Evolutionary conservation across 2,888 invertebrate species (phyloP).

Genomic region (Pristionchus japonicus): DNA sequence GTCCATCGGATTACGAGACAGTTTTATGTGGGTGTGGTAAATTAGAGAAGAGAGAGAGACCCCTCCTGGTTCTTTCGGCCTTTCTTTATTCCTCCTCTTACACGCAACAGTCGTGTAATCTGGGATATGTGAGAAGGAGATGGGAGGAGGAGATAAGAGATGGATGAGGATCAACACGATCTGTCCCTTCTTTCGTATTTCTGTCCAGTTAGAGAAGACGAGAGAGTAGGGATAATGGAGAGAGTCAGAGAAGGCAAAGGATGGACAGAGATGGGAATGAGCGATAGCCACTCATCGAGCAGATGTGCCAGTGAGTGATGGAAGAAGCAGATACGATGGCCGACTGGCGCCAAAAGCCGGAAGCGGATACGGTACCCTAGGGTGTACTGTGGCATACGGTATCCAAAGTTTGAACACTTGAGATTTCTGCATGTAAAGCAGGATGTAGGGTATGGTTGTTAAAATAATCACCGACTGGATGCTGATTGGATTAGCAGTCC

Average conservation of each 20-base stretch:
- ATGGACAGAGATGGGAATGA: neutral
- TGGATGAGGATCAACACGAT: neutral
- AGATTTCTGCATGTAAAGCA: too few relatives aligned
- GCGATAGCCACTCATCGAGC: neutral
- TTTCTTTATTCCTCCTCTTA: neutral
- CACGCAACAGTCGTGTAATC: neutral
- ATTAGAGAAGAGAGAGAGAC: neutral
- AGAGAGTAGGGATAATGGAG: too few relatives aligned
- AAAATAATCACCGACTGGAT: too few relatives aligned
- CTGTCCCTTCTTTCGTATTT: too few relatives aligned
- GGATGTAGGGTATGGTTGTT: too few relatives aligned
- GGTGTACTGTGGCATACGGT: neutral
- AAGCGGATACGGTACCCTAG: neutral
- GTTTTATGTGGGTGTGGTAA: neutral
- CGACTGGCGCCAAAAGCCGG: neutral
- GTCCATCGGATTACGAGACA: neutral
- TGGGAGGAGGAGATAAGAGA: neutral
- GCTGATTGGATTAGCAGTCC: neutral
- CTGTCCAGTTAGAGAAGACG: neutral
- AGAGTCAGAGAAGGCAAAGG: neutral
- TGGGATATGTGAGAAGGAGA: neutral
- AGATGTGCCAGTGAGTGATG: neutral
- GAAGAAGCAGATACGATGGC: neutral
- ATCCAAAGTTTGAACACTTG: neutral
- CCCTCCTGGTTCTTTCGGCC: neutral